Evolutionary conservation across 2,797 vertebrate species (phyloP).

Genomic region (Capromys pilorides): DNA sequence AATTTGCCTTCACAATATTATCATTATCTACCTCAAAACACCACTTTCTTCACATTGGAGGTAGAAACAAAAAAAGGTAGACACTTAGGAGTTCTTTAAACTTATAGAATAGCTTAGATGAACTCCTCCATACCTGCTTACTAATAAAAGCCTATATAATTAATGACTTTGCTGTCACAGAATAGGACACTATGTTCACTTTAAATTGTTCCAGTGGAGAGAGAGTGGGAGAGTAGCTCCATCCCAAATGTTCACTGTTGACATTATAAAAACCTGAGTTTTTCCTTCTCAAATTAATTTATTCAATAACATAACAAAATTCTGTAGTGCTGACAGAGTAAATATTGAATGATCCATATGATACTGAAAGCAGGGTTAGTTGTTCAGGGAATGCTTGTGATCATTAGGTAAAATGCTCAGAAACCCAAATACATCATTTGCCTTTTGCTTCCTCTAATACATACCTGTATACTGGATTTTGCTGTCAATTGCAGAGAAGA

Average conservation of each 20-base stretch:
- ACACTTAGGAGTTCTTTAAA: not conserved
- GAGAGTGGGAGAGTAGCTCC: not conserved
- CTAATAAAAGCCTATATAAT: not conserved
- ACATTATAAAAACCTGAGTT: not conserved
- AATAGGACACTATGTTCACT: not conserved
- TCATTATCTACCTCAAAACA: not conserved
- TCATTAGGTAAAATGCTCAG: not conserved
- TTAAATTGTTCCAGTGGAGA: not conserved
- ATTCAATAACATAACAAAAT: not conserved
- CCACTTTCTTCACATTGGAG: not conserved
- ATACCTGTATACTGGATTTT: not conserved
- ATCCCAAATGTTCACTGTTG: not conserved
- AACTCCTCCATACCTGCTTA: not conserved
- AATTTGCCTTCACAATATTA: not conserved
- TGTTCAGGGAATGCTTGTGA: not conserved
- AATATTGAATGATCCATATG: not conserved
- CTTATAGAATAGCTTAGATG: not conserved
- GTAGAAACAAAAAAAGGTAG: not conserved
- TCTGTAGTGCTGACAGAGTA: not conserved
- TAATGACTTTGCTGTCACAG: not conserved
- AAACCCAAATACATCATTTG: not conserved
- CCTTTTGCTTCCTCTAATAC: not conserved
- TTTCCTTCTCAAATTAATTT: not conserved
- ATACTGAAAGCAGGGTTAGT: not conserved
- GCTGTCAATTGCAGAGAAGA: not conserved